Percentiles rank a stretch among this genome's conserved stretches.
Evolutionary conservation across 1,140 invertebrate species (phyloP).

Genomic region (Nebria ingens): DNA sequence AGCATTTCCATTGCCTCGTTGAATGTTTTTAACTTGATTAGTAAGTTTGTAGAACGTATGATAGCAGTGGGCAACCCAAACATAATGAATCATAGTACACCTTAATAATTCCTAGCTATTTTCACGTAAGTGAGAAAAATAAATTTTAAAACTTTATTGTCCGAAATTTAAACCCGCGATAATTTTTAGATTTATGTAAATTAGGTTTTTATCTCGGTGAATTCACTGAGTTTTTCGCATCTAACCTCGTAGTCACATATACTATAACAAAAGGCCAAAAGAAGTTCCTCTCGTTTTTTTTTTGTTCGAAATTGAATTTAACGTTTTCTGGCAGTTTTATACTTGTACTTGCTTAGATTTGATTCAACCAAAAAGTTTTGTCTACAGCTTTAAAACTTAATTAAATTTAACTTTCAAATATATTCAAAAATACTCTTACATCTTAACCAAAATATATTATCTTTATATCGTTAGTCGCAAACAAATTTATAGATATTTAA

Average conservation of each 20-base stretch:
- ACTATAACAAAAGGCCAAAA: background rate
- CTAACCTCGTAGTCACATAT: too few species aligned
- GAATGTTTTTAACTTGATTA: too few species aligned
- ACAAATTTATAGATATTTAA: too few species aligned
- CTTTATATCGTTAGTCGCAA: too few species aligned
- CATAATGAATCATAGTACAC: background rate
- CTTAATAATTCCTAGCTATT: background rate
- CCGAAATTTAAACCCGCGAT: constrained; percentile 2
- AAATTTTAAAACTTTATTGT: constrained; percentile 7
- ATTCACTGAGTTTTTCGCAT: background rate
- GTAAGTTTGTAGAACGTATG: too few species aligned
- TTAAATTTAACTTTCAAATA: constrained; percentile 8
- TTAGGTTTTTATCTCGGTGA: constrained; percentile 1
- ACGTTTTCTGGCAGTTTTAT: background rate
- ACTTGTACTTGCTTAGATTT: background rate
- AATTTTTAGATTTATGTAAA: constrained; percentile 10
- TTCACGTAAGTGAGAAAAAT: background rate
- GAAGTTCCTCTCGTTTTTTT: background rate
- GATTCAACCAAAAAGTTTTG: background rate
- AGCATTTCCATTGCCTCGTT: too few species aligned
- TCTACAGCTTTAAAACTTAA: background rate
- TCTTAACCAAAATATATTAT: too few species aligned
- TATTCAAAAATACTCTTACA: background rate
- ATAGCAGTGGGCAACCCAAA: too few species aligned
- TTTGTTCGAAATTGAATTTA: background rate